These are phyloP conservation scores for Pteria penguin DNA, from an alignment of 2,888 invertebrate genomes.

Conservation along the genomic window DNA sequence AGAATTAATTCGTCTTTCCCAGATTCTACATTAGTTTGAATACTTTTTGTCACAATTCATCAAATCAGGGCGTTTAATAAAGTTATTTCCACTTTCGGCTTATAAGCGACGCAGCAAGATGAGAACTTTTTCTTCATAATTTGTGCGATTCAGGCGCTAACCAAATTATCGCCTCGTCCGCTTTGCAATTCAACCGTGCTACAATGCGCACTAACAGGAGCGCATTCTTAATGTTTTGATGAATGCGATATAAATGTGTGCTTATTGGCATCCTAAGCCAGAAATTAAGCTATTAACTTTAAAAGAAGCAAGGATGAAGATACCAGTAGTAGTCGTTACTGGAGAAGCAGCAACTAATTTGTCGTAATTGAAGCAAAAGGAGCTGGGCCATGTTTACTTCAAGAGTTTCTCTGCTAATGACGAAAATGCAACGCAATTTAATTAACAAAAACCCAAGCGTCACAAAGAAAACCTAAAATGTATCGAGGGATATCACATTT, in stretches of 20 bases:
- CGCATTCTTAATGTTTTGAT: constrained; percentile 31
- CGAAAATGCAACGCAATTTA: constrained; percentile 17
- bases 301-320: not conserved
- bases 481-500: not conserved
- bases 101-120: constrained; percentile 15
- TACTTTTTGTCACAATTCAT: constrained; percentile 23
- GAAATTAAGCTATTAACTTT: not conserved
- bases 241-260: constrained; percentile 22
- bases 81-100: constrained; percentile 23
- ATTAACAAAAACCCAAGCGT: constrained; percentile 4
- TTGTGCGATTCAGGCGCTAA: constrained; percentile 34
- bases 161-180: constrained; percentile 19
- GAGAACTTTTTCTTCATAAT: constrained; percentile 37
- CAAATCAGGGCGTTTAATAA: constrained; percentile 25
- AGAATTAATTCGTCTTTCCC: not conserved
- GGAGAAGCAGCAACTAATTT: not conserved
- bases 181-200: constrained; percentile 11
- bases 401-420: not conserved
- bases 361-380: not conserved
- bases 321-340: not conserved
- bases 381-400: not conserved
- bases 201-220: constrained; percentile 17
- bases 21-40: constrained; percentile 13
- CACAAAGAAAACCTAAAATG: not conserved
- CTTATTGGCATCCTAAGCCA: constrained; percentile 5